A percentile compares a stretch with the other conserved stretches of the same genome.
Conservation (phyloP, 1,140 invertebrate species). For the Ctenoplectra terminalis region DNA sequence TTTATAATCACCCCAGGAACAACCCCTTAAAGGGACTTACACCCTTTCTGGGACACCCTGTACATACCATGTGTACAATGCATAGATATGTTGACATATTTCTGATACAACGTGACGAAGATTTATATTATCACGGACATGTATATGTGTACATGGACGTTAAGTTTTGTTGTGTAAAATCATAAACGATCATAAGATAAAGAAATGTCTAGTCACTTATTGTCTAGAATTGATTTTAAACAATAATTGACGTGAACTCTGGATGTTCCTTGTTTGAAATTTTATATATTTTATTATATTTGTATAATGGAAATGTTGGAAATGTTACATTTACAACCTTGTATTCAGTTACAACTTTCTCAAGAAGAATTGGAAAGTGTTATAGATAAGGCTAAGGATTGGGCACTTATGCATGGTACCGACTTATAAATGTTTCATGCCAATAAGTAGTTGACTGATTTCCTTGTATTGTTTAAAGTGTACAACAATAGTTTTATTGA, state of each 20-base stretch:
- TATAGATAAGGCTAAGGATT: conserved; percentile 90
- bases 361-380: conserved; percentile 85
- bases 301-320: conserved; percentile 55
- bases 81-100: too few relatives aligned
- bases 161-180: background rate
- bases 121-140: background rate
- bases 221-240: background rate
- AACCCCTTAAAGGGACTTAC: too few relatives aligned
- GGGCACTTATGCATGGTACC: conserved; percentile 90
- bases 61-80: too few relatives aligned
- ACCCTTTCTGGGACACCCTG: too few relatives aligned
- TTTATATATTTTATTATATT: background rate
- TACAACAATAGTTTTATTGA: background rate
- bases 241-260: background rate
- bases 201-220: conserved; percentile 3
- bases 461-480: background rate
- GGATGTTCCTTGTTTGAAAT: background rate
- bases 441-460: conserved; percentile 15
- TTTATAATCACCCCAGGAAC: too few relatives aligned
- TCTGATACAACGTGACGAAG: background rate
- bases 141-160: background rate
- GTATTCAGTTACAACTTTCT: conserved; percentile 84
- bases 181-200: conserved; percentile 9
- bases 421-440: conserved; percentile 60
- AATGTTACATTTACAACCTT: conserved; percentile 53